phyloP scores from a whole-genome alignment of 2,797 vertebrate species.

The Pristis pectinata region DNA sequence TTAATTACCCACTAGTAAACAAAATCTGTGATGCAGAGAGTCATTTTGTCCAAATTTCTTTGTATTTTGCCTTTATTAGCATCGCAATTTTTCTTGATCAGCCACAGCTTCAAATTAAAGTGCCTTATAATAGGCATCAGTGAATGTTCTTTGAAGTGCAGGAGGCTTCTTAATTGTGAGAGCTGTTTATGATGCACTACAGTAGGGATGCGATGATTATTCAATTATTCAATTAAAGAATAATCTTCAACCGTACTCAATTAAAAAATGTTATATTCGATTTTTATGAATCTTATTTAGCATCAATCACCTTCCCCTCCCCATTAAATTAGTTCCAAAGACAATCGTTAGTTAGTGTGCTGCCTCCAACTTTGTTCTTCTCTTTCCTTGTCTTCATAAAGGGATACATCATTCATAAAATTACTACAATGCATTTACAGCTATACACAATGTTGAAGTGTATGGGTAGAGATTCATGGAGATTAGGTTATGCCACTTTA shows the following conservation, averaged over 20 bases:
- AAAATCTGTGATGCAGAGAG: conserved; percentile 89
- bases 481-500: background rate
- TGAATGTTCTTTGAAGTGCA: conserved; percentile 52
- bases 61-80: conserved; percentile 77
- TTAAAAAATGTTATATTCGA: conserved; percentile 34
- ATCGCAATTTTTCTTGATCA: conserved; percentile 97
- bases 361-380: conserved; percentile 17
- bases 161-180: conserved; percentile 55
- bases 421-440: background rate
- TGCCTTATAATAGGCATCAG: conserved; percentile 59
- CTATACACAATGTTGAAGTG: background rate
- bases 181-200: conserved; percentile 61
- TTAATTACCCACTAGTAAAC: conserved; percentile 99
- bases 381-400: conserved; percentile 1
- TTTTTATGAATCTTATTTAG: conserved; percentile 38
- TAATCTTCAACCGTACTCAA: conserved; percentile 38
- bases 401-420: background rate
- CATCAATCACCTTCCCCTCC: conserved; percentile 37
- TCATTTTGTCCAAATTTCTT: conserved; percentile 95
- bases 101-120: conserved; percentile 62
- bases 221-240: conserved; percentile 81
- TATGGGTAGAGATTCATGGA: background rate
- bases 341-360: conserved; percentile 26
- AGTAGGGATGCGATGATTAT: conserved; percentile 65
- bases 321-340: conserved; percentile 37